Evolutionary conservation across 2,888 invertebrate species (phyloP).

Genomic region (Himalopsyche kuldschensis): DNA sequence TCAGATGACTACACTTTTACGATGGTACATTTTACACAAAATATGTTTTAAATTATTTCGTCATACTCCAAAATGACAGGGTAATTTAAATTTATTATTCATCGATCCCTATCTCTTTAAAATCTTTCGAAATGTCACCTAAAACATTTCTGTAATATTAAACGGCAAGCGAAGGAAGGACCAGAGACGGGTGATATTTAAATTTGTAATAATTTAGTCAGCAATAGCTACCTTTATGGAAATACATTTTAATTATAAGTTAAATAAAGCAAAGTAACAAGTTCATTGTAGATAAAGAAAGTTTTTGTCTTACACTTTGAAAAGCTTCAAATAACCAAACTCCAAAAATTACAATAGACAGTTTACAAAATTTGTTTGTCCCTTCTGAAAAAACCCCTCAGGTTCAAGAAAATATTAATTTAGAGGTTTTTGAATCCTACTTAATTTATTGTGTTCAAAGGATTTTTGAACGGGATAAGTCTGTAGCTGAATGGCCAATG

Average conservation of each 20-base stretch:
- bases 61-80: not conserved
- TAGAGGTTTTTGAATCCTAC: no score
- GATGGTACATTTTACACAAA: not conserved
- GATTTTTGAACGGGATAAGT: no score
- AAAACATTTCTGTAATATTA: not conserved
- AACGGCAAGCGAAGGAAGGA: not conserved
- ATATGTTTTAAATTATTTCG: not conserved
- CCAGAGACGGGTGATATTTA: not conserved
- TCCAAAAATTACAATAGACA: not conserved
- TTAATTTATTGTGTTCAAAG: no score
- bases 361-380: not conserved
- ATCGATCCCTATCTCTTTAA: not conserved
- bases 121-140: not conserved
- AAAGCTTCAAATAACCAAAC: not conserved
- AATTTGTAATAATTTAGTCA: not conserved
- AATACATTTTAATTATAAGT: constrained; percentile 1
- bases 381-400: not conserved
- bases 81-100: not conserved
- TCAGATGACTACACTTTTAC: not conserved
- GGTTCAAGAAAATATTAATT: no score
- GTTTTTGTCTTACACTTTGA: not conserved
- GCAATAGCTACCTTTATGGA: not conserved
- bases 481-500: no score
- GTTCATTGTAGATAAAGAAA: not conserved
- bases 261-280: not conserved